Percentiles rank a stretch among this genome's conserved stretches.
Conservation (phyloP, 2,113 vertebrate genomes). For the Oncorhynchus masou region DNA sequence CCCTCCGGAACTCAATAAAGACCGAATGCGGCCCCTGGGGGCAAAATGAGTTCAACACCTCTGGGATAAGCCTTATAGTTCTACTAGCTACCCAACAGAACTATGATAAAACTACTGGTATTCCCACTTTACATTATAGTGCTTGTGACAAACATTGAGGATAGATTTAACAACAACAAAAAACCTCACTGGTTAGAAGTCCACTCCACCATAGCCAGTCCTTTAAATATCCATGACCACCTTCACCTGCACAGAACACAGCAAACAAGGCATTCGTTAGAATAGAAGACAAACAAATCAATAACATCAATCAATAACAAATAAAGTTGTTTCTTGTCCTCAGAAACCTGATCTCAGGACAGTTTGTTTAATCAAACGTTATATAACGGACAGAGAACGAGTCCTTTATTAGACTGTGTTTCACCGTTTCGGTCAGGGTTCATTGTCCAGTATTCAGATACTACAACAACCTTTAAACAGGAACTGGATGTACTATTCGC, state of each 20-base stretch:
- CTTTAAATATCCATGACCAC: constrained; percentile 93
- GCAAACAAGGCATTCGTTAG: background rate
- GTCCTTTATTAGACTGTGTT: background rate
- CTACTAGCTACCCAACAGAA: too few species aligned
- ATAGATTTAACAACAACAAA: background rate
- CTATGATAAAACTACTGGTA: too few species aligned
- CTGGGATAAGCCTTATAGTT: too few species aligned
- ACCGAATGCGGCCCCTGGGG: too few species aligned
- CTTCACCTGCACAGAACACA: constrained; percentile 76
- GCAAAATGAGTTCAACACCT: too few species aligned
- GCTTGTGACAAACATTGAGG: too few species aligned
- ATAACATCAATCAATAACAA: background rate
- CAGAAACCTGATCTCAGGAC: background rate
- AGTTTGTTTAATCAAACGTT: background rate
- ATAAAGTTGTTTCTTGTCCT: background rate
- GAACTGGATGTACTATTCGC: background rate
- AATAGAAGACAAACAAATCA: background rate
- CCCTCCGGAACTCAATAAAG: too few species aligned
- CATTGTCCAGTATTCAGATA: background rate
- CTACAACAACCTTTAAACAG: background rate
- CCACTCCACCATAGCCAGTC: constrained; percentile 97
- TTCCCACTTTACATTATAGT: too few species aligned
- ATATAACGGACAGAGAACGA: background rate
- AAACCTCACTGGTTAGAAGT: constrained; percentile 88
- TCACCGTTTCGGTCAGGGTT: background rate